Conservation (phyloP, 2,888 invertebrate genomes). For the Metopia argyrocephala region DNA sequence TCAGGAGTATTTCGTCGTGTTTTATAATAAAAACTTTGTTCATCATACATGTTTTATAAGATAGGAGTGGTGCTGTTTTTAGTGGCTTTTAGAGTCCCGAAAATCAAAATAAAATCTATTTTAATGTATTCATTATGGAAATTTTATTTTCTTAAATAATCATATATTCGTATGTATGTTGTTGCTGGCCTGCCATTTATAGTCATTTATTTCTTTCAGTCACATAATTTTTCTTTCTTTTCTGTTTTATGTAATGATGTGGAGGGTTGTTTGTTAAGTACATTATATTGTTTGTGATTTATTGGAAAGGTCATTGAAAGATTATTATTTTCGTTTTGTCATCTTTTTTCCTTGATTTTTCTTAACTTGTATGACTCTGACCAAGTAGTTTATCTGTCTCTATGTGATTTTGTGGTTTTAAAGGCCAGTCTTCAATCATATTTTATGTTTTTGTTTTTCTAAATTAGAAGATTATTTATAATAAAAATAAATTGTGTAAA, state of each 20-base stretch:
- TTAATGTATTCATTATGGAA: background rate
- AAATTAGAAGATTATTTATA: constrained; percentile 6
- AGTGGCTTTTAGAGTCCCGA: background rate
- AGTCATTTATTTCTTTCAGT: background rate
- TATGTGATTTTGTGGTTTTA: constrained; percentile 5
- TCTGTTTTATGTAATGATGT: background rate
- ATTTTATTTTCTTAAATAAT: background rate
- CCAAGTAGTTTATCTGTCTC: too few species aligned
- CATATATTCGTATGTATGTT: background rate
- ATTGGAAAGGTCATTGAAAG: constrained; percentile 44
- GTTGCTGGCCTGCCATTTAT: too few species aligned
- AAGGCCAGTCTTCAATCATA: constrained; percentile 5
- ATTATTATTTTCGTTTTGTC: background rate
- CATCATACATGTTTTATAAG: background rate
- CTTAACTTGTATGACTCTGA: too few species aligned
- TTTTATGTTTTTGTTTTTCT: background rate
- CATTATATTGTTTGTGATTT: constrained; percentile 8
- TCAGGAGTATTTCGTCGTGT: too few species aligned
- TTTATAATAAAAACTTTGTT: too few species aligned
- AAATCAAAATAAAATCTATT: background rate
- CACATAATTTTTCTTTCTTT: too few species aligned
- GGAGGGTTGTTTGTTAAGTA: background rate
- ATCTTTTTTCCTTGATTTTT: background rate
- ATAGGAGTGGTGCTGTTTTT: background rate
- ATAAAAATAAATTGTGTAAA: constrained; percentile 20